A percentile compares a stretch with the other conserved stretches of the same genome.
Conservation (phyloP, 2,797 vertebrate genomes). For the Pantherophis alleghaniensis region DNA sequence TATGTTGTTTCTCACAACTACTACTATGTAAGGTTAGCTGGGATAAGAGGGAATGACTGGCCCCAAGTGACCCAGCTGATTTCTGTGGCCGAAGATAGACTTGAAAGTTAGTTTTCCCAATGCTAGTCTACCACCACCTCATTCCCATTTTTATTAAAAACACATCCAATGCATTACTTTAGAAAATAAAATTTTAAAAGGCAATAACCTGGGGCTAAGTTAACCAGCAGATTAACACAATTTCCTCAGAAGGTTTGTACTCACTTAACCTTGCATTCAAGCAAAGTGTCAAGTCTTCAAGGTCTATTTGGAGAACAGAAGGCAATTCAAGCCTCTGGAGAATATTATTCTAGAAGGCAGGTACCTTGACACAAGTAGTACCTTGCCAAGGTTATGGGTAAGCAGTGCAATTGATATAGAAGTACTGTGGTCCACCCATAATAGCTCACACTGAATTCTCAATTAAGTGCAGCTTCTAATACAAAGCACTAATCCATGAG, state of each 20-base stretch:
- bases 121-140: neutral
- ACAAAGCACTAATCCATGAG: neutral
- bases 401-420: neutral
- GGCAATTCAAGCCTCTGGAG: neutral
- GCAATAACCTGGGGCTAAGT: neutral
- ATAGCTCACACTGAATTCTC: neutral
- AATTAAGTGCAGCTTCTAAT: neutral
- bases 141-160: neutral
- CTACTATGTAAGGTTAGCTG: neutral
- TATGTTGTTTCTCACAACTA: neutral
- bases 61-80: neutral
- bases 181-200: neutral
- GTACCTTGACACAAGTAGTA: neutral
- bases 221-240: neutral
- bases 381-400: neutral
- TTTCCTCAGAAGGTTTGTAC: neutral
- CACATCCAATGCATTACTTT: neutral
- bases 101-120: neutral
- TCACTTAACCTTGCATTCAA: neutral
- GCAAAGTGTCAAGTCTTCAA: neutral
- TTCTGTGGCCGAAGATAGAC: neutral
- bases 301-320: neutral
- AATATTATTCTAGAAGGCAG: neutral
- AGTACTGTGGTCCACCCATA: neutral
- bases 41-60: neutral